These are phyloP conservation scores for Drosophila trapezifrons DNA, from an alignment of 1,140 invertebrate genomes.

Conservation along the genomic window DNA sequence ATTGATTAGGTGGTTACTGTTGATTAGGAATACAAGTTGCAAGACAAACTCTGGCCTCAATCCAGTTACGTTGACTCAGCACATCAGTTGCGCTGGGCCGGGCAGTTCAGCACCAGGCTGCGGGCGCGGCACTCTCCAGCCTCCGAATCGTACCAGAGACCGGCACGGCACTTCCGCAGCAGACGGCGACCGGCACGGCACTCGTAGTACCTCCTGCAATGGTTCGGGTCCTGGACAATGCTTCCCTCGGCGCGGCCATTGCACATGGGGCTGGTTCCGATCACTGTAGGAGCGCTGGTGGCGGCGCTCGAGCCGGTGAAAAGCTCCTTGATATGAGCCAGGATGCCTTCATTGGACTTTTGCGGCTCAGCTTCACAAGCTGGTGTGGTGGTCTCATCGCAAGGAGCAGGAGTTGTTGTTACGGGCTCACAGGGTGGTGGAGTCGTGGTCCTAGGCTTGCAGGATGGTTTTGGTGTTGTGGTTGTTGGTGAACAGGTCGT, in stretches of 20 bases:
- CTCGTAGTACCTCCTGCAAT: slow-evolving; percentile 56
- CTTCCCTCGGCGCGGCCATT: slow-evolving; percentile 29
- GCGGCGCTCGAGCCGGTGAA: slow-evolving; percentile 9
- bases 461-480: background rate
- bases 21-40: slow-evolving; percentile 30
- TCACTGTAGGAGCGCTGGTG: background rate
- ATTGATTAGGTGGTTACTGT: slow-evolving; percentile 44
- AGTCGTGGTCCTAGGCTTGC: slow-evolving; percentile 2
- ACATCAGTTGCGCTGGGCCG: slow-evolving; percentile 56
- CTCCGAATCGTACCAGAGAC: slow-evolving; percentile 59
- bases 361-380: background rate
- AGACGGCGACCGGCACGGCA: slow-evolving; percentile 38
- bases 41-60: slow-evolving; percentile 4
- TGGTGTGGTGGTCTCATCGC: slow-evolving; percentile 13
- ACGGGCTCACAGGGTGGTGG: slow-evolving; percentile 1
- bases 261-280: slow-evolving; percentile 32
- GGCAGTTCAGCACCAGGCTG: slow-evolving; percentile 46
- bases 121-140: slow-evolving; percentile 40
- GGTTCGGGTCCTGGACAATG: slow-evolving; percentile 42
- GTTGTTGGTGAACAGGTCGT: background rate
- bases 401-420: slow-evolving; percentile 9
- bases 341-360: background rate
- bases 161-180: slow-evolving; percentile 34
- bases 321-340: slow-evolving; percentile 2
- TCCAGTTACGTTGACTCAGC: background rate